Percentiles rank a stretch among this genome's conserved stretches.
Conservation (phyloP, 2,888 invertebrate species). For the Petrolisthes cinctipes region DNA sequence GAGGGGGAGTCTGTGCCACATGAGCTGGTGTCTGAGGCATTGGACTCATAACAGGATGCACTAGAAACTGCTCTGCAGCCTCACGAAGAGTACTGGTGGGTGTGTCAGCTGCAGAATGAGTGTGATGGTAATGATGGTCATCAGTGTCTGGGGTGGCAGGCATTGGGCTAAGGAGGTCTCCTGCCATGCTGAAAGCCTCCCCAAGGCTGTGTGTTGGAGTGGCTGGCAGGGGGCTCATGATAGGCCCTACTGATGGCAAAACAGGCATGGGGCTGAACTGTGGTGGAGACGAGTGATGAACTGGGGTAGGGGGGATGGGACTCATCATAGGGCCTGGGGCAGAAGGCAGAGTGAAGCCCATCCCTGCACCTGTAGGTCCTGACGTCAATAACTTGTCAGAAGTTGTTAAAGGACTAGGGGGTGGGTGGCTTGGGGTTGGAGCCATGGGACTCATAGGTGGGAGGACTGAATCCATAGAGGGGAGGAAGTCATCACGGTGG, state of each 20-base stretch:
- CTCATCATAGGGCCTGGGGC: conserved; percentile 58
- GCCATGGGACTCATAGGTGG: conserved; percentile 62
- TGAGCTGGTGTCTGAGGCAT: conserved; percentile 61
- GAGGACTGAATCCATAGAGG: conserved; percentile 31
- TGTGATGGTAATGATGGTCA: conserved; percentile 5
- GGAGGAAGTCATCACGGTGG: conserved; percentile 49
- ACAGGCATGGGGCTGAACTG: conserved; percentile 59
- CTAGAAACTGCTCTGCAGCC: conserved; percentile 34
- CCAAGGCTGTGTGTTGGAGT: conserved; percentile 41
- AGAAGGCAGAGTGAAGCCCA: conserved; percentile 33
- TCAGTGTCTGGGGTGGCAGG: conserved; percentile 36
- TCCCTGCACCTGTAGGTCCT: too few species aligned
- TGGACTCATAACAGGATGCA: conserved; percentile 57
- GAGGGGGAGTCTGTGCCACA: conserved; percentile 26
- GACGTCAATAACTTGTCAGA: neutral
- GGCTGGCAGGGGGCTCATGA: conserved; percentile 45
- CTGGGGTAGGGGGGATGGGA: conserved; percentile 64
- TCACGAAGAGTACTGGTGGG: conserved; percentile 28
- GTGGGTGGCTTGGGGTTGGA: conserved; percentile 53
- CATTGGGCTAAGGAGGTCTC: conserved; percentile 43
- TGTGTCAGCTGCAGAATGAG: neutral
- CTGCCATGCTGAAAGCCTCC: conserved; percentile 38
- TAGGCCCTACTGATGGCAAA: conserved; percentile 47
- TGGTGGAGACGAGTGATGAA: conserved; percentile 31
- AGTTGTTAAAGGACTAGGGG: conserved; percentile 36